Percentiles rank a stretch among this genome's conserved stretches.
These are phyloP conservation scores for Cyrtorhinus lividipennis DNA, from an alignment of 1,140 invertebrate genomes.

Conservation along the genomic window DNA sequence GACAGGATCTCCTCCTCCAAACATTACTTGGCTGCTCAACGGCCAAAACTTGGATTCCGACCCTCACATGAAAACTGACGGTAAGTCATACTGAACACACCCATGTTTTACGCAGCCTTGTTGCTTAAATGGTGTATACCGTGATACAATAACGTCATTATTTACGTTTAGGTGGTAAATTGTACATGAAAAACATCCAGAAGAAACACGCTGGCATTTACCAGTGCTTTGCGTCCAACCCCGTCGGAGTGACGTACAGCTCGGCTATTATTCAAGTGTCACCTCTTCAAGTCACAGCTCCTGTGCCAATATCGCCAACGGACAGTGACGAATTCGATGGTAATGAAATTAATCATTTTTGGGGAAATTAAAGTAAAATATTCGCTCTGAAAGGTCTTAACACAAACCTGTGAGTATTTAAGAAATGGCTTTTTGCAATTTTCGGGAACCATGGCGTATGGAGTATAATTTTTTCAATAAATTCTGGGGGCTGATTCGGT, in stretches of 20 bases:
- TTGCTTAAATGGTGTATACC: too few relatives aligned
- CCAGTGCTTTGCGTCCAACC: constrained; percentile 74
- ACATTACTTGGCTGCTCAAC: constrained; percentile 70
- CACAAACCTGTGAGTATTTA: too few relatives aligned
- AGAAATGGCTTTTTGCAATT: too few relatives aligned
- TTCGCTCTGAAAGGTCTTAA: too few relatives aligned
- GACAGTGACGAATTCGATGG: constrained; percentile 20
- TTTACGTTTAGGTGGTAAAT: constrained; percentile 37
- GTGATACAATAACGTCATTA: too few relatives aligned
- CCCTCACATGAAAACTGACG: constrained; percentile 34
- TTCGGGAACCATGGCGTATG: too few relatives aligned
- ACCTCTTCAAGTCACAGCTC: constrained; percentile 45
- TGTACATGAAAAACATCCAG: constrained; percentile 50
- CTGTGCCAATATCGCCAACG: constrained; percentile 10
- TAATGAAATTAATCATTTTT: neutral
- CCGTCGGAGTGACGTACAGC: constrained; percentile 50
- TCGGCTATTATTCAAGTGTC: constrained; percentile 51
- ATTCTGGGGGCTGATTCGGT: too few relatives aligned
- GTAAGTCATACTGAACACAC: constrained; percentile 22
- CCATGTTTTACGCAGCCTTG: neutral
- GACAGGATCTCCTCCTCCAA: constrained; percentile 52
- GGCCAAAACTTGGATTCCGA: constrained; percentile 47
- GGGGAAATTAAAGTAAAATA: too few relatives aligned
- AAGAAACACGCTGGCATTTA: constrained; percentile 74
- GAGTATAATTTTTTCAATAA: too few relatives aligned